A percentile compares a stretch with the other conserved stretches of the same genome.
Conservation (phyloP, 2,113 vertebrate species). For the Garra rufa region DNA sequence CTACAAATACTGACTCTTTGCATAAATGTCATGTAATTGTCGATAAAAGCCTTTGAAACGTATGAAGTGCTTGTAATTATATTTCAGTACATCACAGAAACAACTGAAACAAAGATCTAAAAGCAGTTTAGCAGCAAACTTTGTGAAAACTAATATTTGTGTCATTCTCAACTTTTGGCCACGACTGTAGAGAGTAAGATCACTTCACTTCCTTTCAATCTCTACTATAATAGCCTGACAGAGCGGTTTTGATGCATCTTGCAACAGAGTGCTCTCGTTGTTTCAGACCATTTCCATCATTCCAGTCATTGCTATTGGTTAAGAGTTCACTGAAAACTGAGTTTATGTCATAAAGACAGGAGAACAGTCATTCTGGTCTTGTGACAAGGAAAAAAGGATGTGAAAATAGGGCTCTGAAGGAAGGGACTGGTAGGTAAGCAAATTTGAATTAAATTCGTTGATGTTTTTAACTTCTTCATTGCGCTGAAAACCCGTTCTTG, state of each 20-base stretch:
- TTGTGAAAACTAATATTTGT: no score
- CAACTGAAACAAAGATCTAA: no score
- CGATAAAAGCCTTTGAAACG: no score
- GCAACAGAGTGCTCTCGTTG: neutral
- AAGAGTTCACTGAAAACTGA: neutral
- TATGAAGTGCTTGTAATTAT: no score
- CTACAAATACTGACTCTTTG: no score
- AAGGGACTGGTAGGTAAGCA: neutral
- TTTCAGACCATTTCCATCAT: neutral
- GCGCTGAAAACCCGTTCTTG: neutral
- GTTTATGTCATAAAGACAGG: constrained; percentile 13
- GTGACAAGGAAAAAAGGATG: constrained; percentile 61
- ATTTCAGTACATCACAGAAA: no score
- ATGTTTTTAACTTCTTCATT: neutral
- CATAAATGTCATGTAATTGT: no score
- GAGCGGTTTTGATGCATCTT: neutral
- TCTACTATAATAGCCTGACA: no score
- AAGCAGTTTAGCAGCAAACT: no score
- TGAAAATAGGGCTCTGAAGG: accelerated
- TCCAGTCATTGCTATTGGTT: constrained; percentile 47
- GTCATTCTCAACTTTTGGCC: no score
- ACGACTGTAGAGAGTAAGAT: no score
- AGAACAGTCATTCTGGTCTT: constrained; percentile 15
- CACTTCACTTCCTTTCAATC: neutral
- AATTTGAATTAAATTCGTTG: no score